These are phyloP conservation scores for Peromyscus nudipes DNA, from an alignment of 2,797 vertebrate genomes.

Conservation along the genomic window DNA sequence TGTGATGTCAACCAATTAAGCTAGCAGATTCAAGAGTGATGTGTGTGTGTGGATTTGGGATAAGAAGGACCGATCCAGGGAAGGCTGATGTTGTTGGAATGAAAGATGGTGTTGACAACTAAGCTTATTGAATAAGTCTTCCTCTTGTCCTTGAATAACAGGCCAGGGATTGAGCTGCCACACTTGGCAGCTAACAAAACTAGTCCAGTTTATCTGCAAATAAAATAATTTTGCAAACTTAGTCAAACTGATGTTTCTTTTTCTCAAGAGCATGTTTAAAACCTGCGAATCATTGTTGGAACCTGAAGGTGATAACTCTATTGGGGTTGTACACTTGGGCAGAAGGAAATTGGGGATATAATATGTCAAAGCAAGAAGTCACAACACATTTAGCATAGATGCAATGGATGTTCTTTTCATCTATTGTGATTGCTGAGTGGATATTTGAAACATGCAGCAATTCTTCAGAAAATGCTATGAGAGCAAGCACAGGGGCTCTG, in stretches of 20 bases:
- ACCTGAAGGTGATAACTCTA: conserved; percentile 46
- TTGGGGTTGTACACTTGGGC: background rate
- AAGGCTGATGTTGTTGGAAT: conserved; percentile 8
- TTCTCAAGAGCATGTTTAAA: conserved; percentile 54
- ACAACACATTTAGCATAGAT: conserved; percentile 43
- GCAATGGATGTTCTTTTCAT: background rate
- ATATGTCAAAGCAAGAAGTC: conserved; percentile 37
- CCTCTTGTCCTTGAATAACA: conserved; percentile 59
- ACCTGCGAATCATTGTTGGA: conserved; percentile 16
- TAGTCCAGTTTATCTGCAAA: conserved; percentile 70
- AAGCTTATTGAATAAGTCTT: background rate
- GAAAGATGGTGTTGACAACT: conserved; percentile 58
- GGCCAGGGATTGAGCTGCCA: background rate
- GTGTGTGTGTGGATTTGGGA: conserved; percentile 65
- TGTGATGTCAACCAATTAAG: conserved; percentile 28
- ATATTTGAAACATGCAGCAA: conserved; percentile 67
- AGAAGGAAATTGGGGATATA: background rate
- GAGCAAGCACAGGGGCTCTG: accelerated
- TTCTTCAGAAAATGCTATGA: conserved; percentile 51
- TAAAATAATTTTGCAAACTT: background rate
- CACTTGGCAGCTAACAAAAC: conserved; percentile 67
- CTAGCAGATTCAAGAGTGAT: conserved; percentile 60
- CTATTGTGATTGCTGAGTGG: conserved; percentile 41
- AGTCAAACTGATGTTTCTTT: background rate
- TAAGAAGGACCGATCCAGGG: conserved; percentile 46